These are phyloP conservation scores for Eulemur mongoz DNA, from an alignment of 2,797 vertebrate genomes.

Conservation along the genomic window DNA sequence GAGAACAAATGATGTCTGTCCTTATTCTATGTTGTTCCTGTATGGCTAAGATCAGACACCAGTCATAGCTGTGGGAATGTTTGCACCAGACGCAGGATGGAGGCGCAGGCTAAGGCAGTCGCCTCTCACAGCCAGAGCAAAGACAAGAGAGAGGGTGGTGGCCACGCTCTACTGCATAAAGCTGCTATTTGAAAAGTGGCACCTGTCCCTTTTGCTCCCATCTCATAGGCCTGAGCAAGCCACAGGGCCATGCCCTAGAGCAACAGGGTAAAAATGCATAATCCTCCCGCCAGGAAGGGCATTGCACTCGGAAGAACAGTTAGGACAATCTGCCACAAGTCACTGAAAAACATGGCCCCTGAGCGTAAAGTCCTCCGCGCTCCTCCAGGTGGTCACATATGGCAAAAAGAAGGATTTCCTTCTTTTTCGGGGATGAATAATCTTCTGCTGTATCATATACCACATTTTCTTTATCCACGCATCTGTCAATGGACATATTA, in stretches of 20 bases:
- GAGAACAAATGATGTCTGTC: background rate
- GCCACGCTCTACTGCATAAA: too few species aligned
- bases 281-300: background rate
- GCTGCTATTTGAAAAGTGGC: background rate
- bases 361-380: background rate
- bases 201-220: background rate
- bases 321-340: background rate
- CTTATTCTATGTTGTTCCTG: background rate
- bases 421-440: background rate
- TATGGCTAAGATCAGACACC: background rate
- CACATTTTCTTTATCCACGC: background rate
- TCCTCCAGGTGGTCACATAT: background rate
- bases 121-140: background rate
- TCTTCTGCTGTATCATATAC: background rate
- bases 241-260: background rate
- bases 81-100: background rate
- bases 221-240: background rate
- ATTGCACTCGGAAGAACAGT: rapidly evolving
- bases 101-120: background rate
- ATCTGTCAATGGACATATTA: background rate
- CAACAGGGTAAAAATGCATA: background rate
- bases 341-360: background rate
- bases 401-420: background rate
- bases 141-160: background rate
- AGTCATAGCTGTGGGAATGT: background rate